Evolutionary conservation across 2,888 invertebrate genomes (phyloP).

Genomic region (Hetaerina titia): DNA sequence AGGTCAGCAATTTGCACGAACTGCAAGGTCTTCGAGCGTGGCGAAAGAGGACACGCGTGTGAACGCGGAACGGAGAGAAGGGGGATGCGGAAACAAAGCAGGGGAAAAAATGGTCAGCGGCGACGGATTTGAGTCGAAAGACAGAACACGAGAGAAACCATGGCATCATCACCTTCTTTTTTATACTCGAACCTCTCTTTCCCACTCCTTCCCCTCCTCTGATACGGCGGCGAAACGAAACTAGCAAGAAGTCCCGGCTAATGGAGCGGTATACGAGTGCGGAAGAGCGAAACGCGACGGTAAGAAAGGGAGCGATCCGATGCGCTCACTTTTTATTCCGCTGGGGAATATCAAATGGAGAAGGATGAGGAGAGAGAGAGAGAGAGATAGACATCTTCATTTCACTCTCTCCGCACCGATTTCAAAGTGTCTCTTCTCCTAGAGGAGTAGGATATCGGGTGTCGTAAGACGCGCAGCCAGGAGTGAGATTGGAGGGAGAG

Average conservation of each 20-base stretch:
- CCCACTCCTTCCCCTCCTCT: not conserved
- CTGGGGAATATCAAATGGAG: not conserved
- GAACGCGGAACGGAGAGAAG: too few relatives aligned
- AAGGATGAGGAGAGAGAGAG: not conserved
- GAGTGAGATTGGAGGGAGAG: too few relatives aligned
- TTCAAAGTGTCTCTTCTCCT: too few relatives aligned
- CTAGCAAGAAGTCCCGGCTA: not conserved
- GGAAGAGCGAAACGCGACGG: not conserved
- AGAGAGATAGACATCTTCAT: not conserved
- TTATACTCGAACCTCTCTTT: not conserved
- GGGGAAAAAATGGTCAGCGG: not conserved
- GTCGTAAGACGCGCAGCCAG: too few relatives aligned
- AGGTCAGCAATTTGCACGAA: too few relatives aligned
- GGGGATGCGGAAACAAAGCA: not conserved
- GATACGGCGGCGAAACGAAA: not conserved
- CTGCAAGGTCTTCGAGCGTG: too few relatives aligned
- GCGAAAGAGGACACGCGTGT: too few relatives aligned
- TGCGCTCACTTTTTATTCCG: not conserved
- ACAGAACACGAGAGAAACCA: not conserved
- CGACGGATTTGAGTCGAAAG: not conserved
- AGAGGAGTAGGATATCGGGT: too few relatives aligned
- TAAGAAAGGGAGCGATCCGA: constrained; percentile 1
- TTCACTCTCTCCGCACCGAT: too few relatives aligned
- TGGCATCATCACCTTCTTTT: not conserved
- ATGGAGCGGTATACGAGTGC: not conserved